phyloP scores from a whole-genome alignment of 2,888 invertebrate genomes.

The Trilocha varians region DNA sequence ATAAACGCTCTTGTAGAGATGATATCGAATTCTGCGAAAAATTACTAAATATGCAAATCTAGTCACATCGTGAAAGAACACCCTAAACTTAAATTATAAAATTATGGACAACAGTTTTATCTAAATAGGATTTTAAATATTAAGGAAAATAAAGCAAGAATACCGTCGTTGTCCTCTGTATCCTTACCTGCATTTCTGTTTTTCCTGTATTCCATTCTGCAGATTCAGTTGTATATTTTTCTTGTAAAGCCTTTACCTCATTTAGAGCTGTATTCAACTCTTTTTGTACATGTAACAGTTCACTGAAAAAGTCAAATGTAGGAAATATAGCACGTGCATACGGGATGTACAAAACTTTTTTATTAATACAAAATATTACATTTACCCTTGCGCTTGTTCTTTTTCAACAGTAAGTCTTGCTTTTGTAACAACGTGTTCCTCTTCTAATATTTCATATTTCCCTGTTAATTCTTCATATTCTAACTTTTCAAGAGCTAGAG shows the following conservation, averaged over 20 bases:
- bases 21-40: conserved; percentile 48
- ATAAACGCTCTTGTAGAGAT: conserved; percentile 60
- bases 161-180: not conserved
- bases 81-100: too few relatives aligned
- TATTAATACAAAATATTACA: conserved; percentile 1
- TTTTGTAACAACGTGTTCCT: conserved; percentile 88
- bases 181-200: conserved; percentile 78
- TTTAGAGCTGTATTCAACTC: conserved; percentile 75
- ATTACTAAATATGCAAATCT: too few relatives aligned
- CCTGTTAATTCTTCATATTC: conserved; percentile 86
- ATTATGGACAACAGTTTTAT: not conserved
- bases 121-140: not conserved
- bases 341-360: too few relatives aligned
- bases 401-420: conserved; percentile 87
- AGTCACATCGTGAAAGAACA: too few relatives aligned
- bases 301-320: too few relatives aligned
- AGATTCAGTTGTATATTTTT: conserved; percentile 76
- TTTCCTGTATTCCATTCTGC: conserved; percentile 83
- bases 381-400: conserved; percentile 81
- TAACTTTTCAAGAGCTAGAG: conserved; percentile 77
- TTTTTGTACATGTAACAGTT: conserved; percentile 74
- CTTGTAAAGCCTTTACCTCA: conserved; percentile 77
- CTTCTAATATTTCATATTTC: conserved; percentile 87
- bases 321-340: too few relatives aligned
- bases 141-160: not conserved